phyloP scores from a whole-genome alignment of 2,797 vertebrate genomes.

The Sebastes hubbsi region DNA sequence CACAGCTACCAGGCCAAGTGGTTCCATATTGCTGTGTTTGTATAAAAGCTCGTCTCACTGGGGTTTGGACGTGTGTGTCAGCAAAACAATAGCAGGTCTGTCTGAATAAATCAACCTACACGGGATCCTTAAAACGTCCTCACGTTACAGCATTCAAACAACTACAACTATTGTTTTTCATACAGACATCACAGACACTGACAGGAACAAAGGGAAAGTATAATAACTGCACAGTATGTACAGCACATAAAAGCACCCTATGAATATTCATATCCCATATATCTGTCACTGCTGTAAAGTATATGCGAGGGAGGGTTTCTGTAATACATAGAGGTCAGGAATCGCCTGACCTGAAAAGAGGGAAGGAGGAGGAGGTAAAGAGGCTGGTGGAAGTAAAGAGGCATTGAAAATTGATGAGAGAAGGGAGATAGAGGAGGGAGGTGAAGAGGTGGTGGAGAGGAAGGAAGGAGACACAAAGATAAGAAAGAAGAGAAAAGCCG shows the following conservation, averaged over 20 bases:
- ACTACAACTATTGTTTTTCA: constrained; percentile 37
- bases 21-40: constrained; percentile 49
- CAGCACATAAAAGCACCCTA: not conserved
- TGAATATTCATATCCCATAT: constrained; percentile 18
- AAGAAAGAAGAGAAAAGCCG: not conserved
- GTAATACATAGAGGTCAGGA: constrained; percentile 15
- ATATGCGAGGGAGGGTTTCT: not conserved
- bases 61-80: constrained; percentile 37
- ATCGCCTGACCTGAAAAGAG: constrained; percentile 15
- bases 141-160: constrained; percentile 43
- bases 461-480: not conserved
- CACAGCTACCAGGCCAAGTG: constrained; percentile 38
- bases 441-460: not conserved
- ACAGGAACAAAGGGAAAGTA: not conserved
- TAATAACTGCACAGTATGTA: not conserved
- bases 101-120: constrained; percentile 43
- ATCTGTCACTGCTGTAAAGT: not conserved
- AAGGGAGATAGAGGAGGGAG: not conserved
- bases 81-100: constrained; percentile 38
- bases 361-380: not conserved
- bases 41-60: constrained; percentile 46
- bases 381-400: not conserved
- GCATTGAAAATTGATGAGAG: constrained; percentile 17
- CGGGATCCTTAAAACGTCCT: constrained; percentile 7
- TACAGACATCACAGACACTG: constrained; percentile 13